Evolutionary conservation across 2,113 vertebrate species (phyloP), one percentile per base, ranked within the genome.

Genomic region (Gymnogyps californianus): DNA sequence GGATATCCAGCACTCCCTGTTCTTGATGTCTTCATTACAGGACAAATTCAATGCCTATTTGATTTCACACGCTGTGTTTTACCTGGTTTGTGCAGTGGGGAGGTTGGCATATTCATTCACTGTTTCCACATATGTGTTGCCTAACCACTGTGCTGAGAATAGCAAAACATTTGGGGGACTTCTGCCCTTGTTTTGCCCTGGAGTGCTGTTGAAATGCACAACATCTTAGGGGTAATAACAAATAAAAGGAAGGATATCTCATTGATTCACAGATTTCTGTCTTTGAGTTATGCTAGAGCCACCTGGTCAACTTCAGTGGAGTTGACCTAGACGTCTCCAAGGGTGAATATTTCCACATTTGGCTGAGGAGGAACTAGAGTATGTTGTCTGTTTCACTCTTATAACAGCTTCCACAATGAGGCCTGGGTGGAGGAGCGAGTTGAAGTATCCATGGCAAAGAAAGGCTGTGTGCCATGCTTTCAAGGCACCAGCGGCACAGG

Each of bases 401-500:
- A 66, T 2, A 79, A n/a, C 13, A 88, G 19, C 40, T 81, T 91
- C 17, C 52, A 55, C 32, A 69, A 34, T 32, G 49, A 81, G 16
- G 29, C 62, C 31, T 81, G 34, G 29, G 24, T 31, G 64, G 26
- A 94, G 66, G 25, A 84, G 31, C 0, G 1, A 75, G 46, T 19
- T 82, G 72, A 94, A 95, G 22, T 25, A 61, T 32, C 32, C 21
- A 44, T 4, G 3, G 31, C 31, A 86, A 92, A 94, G 80, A 54
- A 92, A 96, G 78, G 31, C 10, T 77, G 69, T 8, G 1, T 32
- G 32, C 38, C 5, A 7, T 74, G 67, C 47, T 97, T 95, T 97
- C 75, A 90, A 25, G 28, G 42, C 76, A 83, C 67, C 97, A 96
- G 84, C 96, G 97, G 92, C 96, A 95, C 87, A 93, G 92, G 89